phyloP scores from a whole-genome alignment of 1,140 invertebrate genomes.

The Drosophila asahinai region DNA sequence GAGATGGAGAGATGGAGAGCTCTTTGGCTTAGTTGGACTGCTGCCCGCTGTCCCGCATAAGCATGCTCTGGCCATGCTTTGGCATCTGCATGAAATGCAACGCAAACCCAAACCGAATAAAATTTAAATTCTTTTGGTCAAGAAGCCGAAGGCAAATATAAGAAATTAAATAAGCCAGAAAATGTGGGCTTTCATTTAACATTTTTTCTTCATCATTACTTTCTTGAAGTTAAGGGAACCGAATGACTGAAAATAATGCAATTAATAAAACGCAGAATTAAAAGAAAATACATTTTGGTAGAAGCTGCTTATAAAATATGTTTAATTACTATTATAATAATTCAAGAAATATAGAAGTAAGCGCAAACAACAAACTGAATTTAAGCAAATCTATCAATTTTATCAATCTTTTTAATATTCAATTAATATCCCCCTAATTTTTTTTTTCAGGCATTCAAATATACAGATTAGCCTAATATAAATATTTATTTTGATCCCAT shows the following conservation, averaged over 20 bases:
- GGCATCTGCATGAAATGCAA: constrained; percentile 39
- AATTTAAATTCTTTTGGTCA: constrained; percentile 36
- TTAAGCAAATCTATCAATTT: too few relatives aligned
- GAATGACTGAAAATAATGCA: not conserved
- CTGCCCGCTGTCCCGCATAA: constrained; percentile 47
- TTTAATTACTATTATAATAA: too few relatives aligned
- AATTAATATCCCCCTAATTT: too few relatives aligned
- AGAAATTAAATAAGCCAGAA: constrained; percentile 17
- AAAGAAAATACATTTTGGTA: too few relatives aligned
- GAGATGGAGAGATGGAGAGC: constrained; percentile 29
- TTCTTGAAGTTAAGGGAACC: too few relatives aligned
- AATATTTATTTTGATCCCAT: constrained; percentile 8
- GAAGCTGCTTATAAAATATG: too few relatives aligned
- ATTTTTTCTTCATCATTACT: not conserved
- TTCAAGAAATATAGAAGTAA: too few relatives aligned
- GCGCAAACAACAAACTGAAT: too few relatives aligned
- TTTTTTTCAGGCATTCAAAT: not conserved
- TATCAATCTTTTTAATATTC: too few relatives aligned
- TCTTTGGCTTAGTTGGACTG: constrained; percentile 52
- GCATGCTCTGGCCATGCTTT: constrained; percentile 49
- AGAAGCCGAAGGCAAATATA: constrained; percentile 7
- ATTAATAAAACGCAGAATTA: too few relatives aligned
- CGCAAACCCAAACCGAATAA: constrained; percentile 16
- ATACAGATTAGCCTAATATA: not conserved
- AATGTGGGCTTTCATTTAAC: not conserved